Evolutionary conservation across 2,113 vertebrate species (phyloP).

Genomic region (Prietella phreatophila): DNA sequence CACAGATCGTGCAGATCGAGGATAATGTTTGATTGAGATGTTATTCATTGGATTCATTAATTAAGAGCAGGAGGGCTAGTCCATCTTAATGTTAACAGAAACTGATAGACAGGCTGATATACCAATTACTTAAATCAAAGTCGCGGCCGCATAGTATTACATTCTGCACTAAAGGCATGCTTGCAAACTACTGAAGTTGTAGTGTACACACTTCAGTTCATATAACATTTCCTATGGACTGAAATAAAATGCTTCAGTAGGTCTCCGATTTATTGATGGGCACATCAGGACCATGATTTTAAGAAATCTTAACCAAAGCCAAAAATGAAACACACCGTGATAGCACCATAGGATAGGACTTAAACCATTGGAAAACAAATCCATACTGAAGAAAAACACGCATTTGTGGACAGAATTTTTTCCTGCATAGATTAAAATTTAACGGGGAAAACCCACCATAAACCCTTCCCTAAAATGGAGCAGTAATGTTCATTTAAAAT

Average conservation of each 20-base stretch:
- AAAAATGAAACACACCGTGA: neutral
- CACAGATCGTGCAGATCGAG: neutral
- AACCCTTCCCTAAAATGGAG: neutral
- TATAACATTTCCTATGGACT: neutral
- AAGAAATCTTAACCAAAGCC: neutral
- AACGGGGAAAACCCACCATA: neutral
- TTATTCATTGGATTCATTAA: neutral
- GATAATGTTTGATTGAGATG: neutral
- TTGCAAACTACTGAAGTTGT: neutral
- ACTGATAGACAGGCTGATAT: neutral
- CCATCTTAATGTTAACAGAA: slow-evolving; percentile 1
- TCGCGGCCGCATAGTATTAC: neutral
- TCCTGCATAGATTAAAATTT: neutral
- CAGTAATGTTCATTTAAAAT: neutral
- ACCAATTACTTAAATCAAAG: neutral
- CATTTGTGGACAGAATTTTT: neutral
- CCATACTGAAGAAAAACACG: neutral
- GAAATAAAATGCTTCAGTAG: neutral
- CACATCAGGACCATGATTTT: neutral
- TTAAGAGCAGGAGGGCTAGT: neutral
- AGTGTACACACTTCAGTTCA: neutral
- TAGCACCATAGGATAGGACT: neutral
- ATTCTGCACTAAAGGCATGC: neutral
- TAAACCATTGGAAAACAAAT: neutral
- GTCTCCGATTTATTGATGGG: neutral